A percentile compares a stretch with the other conserved stretches of the same genome.
Evolutionary conservation across 2,888 invertebrate species (phyloP).

Genomic region (Machimus atricapillus): DNA sequence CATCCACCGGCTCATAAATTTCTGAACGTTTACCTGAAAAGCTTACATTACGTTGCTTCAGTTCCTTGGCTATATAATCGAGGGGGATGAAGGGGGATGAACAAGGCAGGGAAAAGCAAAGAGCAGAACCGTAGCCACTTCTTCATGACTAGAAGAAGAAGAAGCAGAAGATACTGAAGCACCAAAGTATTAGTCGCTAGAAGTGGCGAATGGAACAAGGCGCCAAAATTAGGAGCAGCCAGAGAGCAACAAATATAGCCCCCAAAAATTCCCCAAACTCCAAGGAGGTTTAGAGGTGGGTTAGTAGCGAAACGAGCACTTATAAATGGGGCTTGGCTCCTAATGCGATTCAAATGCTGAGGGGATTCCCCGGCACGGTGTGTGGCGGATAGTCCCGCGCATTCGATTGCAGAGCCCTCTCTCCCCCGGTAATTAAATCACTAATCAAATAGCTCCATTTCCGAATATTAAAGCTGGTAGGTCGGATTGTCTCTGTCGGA

Average conservation of each 20-base stretch:
- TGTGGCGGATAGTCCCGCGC: neutral
- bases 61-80: neutral
- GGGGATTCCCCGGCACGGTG: neutral
- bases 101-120: neutral
- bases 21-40: neutral
- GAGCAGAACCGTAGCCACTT: neutral
- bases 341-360: neutral
- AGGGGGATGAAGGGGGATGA: neutral
- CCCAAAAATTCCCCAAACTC: neutral
- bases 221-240: neutral
- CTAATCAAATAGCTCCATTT: slow-evolving; percentile 33
- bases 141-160: neutral
- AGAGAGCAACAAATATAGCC: neutral
- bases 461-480: neutral
- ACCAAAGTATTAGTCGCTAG: neutral
- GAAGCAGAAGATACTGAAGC: neutral
- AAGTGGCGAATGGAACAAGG: neutral
- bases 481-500: neutral
- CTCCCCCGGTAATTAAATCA: slow-evolving; percentile 5
- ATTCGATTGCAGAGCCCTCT: neutral
- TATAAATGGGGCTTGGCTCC: neutral
- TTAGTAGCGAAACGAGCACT: neutral
- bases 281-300: neutral
- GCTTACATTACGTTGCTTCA: neutral
- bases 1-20: neutral